Percentiles rank a stretch among this genome's conserved stretches.
Evolutionary conservation across 2,888 invertebrate species (phyloP).

Genomic region (Eurois occulta): DNA sequence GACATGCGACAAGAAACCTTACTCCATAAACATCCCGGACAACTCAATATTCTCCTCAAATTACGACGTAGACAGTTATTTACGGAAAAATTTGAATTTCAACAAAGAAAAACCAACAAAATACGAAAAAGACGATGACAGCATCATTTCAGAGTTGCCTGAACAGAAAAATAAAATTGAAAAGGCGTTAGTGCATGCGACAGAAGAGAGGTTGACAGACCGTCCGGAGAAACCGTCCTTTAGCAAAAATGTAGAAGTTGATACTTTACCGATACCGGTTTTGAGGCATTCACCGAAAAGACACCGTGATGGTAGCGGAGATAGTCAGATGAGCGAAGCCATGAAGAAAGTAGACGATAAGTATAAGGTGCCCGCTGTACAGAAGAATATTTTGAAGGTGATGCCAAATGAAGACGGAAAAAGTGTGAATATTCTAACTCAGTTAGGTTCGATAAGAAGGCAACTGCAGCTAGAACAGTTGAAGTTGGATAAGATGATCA

Average conservation of each 20-base stretch:
- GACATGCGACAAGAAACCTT: constrained; percentile 72
- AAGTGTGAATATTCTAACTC: constrained; percentile 91
- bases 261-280: constrained; percentile 91
- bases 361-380: constrained; percentile 92
- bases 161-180: constrained; percentile 65
- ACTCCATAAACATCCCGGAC: constrained; percentile 87
- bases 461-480: constrained; percentile 92
- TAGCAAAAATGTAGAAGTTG: constrained; percentile 36
- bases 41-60: constrained; percentile 83
- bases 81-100: constrained; percentile 83
- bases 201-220: constrained; percentile 25
- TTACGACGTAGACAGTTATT: constrained; percentile 85
- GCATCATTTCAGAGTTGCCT: constrained; percentile 31
- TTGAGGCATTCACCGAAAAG: constrained; percentile 88
- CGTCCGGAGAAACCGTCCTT: constrained; percentile 52
- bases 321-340: constrained; percentile 78
- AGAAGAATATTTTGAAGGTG: constrained; percentile 90
- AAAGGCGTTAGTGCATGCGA: constrained; percentile 73
- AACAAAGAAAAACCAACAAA: constrained; percentile 63
- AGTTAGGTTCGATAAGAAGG: constrained; percentile 92
- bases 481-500: constrained; percentile 88
- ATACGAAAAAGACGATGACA: constrained; percentile 40
- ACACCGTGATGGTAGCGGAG: constrained; percentile 55
- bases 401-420: constrained; percentile 86
- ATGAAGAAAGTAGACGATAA: constrained; percentile 86